Conservation (phyloP, 2,113 vertebrate genomes). For the Variabilichromis moorii region DNA sequence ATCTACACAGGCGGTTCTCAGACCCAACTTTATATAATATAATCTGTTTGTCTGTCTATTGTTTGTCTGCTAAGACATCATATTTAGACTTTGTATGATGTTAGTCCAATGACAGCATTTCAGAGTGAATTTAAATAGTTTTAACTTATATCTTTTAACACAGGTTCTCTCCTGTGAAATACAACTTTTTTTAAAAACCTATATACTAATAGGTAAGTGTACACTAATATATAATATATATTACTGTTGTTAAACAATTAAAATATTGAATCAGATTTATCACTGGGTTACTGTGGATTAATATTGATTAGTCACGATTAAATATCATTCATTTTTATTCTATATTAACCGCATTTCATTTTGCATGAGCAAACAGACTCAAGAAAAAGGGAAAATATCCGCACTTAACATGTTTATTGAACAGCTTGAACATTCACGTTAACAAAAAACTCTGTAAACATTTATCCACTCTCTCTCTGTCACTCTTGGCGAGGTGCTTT, state of each 20-base stretch:
- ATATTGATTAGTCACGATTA: neutral
- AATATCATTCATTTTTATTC: neutral
- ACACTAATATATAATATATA: neutral
- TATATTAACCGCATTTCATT: neutral
- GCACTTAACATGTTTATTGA: neutral
- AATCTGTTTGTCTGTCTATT: neutral
- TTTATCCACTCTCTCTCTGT: neutral
- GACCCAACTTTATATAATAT: neutral
- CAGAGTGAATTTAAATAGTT: neutral
- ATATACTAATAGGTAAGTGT: neutral
- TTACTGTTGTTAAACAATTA: neutral
- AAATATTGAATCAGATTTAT: neutral
- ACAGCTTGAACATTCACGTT: neutral
- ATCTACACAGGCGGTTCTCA: neutral
- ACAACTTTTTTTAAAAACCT: neutral
- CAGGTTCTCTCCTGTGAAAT: neutral
- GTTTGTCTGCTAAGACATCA: neutral
- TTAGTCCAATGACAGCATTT: neutral
- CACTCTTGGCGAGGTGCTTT: rapidly evolving
- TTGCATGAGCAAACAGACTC: neutral
- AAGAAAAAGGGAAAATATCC: rapidly evolving
- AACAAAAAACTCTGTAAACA: neutral
- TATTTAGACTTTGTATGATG: neutral
- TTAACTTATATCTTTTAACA: neutral
- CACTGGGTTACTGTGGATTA: neutral